Base-by-base conservation (phyloP, 2,888 invertebrate species). In the Malthinus seriepunctatus region DNA sequence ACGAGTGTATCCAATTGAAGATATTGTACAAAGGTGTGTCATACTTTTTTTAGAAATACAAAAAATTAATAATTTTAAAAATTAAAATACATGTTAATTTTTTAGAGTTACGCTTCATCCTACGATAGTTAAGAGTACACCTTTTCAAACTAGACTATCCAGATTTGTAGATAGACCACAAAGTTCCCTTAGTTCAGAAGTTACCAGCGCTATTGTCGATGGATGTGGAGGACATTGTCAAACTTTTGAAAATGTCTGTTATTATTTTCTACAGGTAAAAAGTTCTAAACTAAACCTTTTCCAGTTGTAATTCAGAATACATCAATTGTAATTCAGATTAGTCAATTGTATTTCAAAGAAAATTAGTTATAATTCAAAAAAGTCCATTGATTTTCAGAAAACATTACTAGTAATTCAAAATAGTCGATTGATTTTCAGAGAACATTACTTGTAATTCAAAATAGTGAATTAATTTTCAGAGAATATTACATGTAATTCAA, bases 161-260 rank as follows among this genome's bases (percentile, higher is more conserved):
- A 56, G 63, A 31, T 47, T 66, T 31, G 71, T 70, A 1, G 76
- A 76, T 38, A 65, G 78, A 49, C 75, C 77, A 1, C 75, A 74
- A 61, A 78, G 77, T 67, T 74, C 78, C 12, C 71, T 73, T 64
- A 76, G 77, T 66, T 76, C 76, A 2, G 76, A 72, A 8, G 75
- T 78, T 10, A 74, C 77, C 14, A 78, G 77, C 59, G 83, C 84
- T 49, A 82, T 84, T 44, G 84, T 86, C 59, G 84, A 86, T 62
- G 87, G 87, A 15, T 88, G 88, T 74, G 87, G 87, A 8, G 88
- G 88, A 3, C 86, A 86, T 72, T 88, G 88, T 66, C 85, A 86
- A 63, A 86, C 85, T 63, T 86, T 86, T 79, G 87, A 88, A 80
- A 87, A 86, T 80, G 85, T 87, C 67, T 88, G 87, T 78, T 87